Evolutionary conservation across 2,113 vertebrate genomes (phyloP).

Genomic region (Symphodus melops): DNA sequence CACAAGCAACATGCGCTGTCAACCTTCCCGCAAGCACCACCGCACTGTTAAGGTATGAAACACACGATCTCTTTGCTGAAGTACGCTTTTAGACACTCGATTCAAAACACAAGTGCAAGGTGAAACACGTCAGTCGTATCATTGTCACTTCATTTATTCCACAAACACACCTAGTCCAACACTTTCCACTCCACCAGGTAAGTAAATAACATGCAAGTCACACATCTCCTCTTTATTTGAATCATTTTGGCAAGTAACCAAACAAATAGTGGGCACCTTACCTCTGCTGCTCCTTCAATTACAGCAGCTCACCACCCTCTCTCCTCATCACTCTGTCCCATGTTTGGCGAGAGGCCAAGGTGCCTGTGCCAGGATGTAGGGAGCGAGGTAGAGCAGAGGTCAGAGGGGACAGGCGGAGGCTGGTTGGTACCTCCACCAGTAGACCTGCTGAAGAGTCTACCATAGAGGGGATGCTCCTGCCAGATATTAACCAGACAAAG

Average conservation of each 20-base stretch:
- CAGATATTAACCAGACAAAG: slow-evolving; percentile 36
- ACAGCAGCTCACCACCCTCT: slow-evolving; percentile 39
- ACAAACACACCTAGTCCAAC: slow-evolving; percentile 15
- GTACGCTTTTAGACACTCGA: too few species aligned
- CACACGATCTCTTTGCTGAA: not conserved
- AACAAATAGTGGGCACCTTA: slow-evolving; percentile 35
- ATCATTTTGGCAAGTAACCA: slow-evolving; percentile 18
- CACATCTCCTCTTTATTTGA: slow-evolving; percentile 11
- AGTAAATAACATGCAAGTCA: slow-evolving; percentile 42
- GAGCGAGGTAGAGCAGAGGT: slow-evolving; percentile 13
- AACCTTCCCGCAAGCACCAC: slow-evolving; percentile 93
- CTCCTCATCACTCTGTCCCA: slow-evolving; percentile 46
- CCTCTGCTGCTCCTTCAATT: slow-evolving; percentile 22
- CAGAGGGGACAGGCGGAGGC: slow-evolving; percentile 20
- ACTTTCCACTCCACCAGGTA: slow-evolving; percentile 41
- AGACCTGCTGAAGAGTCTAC: slow-evolving; percentile 48
- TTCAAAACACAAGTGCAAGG: not conserved
- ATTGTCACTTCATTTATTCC: slow-evolving; percentile 10
- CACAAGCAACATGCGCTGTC: slow-evolving; percentile 95
- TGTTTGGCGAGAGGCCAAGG: slow-evolving; percentile 37
- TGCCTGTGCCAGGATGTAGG: slow-evolving; percentile 28
- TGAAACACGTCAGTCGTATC: not conserved
- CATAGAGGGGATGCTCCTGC: slow-evolving; percentile 36
- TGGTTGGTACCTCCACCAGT: slow-evolving; percentile 40
- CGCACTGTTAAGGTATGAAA: slow-evolving; percentile 93